These are phyloP conservation scores for Anastrepha ludens DNA, from an alignment of 1,140 invertebrate species.

Conservation along the genomic window DNA sequence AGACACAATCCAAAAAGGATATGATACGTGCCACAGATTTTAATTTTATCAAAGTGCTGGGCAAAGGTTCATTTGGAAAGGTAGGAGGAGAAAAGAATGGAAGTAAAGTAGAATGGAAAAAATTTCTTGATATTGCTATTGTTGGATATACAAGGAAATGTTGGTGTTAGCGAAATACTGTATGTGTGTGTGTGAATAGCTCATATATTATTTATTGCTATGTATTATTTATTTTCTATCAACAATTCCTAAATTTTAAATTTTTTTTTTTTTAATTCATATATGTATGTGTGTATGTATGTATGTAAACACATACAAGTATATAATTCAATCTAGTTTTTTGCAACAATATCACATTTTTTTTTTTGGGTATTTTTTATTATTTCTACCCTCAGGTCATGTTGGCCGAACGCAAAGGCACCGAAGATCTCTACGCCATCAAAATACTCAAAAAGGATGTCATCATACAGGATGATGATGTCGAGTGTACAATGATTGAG, in stretches of 20 bases:
- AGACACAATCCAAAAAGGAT: slow-evolving; percentile 95
- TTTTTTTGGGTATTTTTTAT: background rate
- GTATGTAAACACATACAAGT: too few relatives aligned
- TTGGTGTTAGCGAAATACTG: too few relatives aligned
- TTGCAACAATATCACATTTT: too few relatives aligned
- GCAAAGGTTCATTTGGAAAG: slow-evolving; percentile 99
- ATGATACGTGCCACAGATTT: slow-evolving; percentile 96
- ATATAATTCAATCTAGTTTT: too few relatives aligned
- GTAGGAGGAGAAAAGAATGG: slow-evolving; percentile 81
- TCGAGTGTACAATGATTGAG: slow-evolving; percentile 99
- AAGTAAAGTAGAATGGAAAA: background rate
- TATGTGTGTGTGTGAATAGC: too few relatives aligned
- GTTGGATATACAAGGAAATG: too few relatives aligned
- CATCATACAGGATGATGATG: slow-evolving; percentile 99
- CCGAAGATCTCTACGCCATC: slow-evolving; percentile 97
- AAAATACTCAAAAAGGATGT: slow-evolving; percentile 99
- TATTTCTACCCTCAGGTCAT: slow-evolving; percentile 80
- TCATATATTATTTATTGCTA: too few relatives aligned
- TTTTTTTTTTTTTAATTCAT: too few relatives aligned
- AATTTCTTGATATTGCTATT: too few relatives aligned
- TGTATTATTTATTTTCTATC: too few relatives aligned
- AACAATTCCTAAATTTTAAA: too few relatives aligned
- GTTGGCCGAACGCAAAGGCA: slow-evolving; percentile 94
- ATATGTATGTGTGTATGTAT: too few relatives aligned
- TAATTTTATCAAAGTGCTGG: slow-evolving; percentile 97